Evolutionary conservation across 2,797 vertebrate species (phyloP).

Genomic region (Arremon brunneinucha): DNA sequence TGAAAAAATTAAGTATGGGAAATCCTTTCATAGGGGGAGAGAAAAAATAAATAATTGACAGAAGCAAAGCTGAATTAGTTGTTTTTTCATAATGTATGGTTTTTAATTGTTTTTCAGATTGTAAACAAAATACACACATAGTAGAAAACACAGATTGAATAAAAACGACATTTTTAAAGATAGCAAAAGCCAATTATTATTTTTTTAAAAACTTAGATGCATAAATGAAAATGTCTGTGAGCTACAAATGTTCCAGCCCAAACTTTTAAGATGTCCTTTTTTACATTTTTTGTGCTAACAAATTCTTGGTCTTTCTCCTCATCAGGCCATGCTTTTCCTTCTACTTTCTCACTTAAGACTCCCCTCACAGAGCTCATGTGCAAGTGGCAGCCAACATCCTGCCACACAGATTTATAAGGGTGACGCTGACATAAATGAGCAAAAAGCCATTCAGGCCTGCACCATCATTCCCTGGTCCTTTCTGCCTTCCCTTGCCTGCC

Average conservation of each 20-base stretch:
- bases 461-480: neutral
- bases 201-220: neutral
- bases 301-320: neutral
- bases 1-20: neutral
- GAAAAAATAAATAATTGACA: neutral
- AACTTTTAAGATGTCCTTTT: neutral
- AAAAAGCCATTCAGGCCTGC: neutral
- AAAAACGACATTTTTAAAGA: neutral
- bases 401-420: neutral
- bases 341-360: neutral
- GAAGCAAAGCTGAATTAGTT: neutral
- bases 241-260: neutral
- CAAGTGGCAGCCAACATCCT: neutral
- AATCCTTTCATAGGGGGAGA: neutral
- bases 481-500: neutral
- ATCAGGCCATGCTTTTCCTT: neutral
- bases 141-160: neutral
- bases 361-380: neutral
- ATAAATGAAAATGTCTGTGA: neutral
- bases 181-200: neutral
- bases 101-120: neutral
- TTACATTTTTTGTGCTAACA: fast-evolving
- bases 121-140: neutral
- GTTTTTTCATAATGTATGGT: neutral
- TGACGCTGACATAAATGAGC: neutral